These are phyloP conservation scores for Lucifuga dentata DNA, from an alignment of 2,113 vertebrate genomes.

Conservation along the genomic window DNA sequence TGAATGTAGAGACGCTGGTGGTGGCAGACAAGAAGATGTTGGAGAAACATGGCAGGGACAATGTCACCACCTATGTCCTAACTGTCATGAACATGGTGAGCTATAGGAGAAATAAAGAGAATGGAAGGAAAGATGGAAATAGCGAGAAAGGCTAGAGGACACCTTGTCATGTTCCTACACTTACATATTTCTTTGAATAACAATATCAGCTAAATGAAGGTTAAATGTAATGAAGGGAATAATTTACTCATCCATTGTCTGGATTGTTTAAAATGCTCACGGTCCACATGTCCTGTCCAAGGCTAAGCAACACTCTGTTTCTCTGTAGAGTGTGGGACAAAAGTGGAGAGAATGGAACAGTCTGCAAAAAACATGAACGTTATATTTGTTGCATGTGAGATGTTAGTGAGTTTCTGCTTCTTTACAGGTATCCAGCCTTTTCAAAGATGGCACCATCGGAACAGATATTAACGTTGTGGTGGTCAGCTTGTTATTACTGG, in stretches of 20 bases:
- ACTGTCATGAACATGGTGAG: slow-evolving; percentile 99
- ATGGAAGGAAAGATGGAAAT: background rate
- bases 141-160: background rate
- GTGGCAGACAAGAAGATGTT: slow-evolving; percentile 98
- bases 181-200: too few relatives aligned
- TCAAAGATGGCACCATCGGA: slow-evolving; percentile 98
- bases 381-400: background rate
- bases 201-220: too few relatives aligned
- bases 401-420: background rate
- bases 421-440: slow-evolving; percentile 94
- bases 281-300: background rate
- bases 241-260: too few relatives aligned
- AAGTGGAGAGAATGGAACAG: background rate
- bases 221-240: too few relatives aligned
- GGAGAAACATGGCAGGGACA: slow-evolving; percentile 94
- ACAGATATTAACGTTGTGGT: slow-evolving; percentile 96
- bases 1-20: slow-evolving; percentile 97
- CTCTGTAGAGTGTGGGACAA: background rate
- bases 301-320: background rate
- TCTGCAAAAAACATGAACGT: background rate
- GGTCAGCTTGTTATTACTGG: slow-evolving; percentile 94
- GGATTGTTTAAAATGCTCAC: too few relatives aligned
- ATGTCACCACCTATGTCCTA: slow-evolving; percentile 95
- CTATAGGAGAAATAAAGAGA: background rate
- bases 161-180: too few relatives aligned